Base-by-base conservation (phyloP, 2,113 vertebrate species). In the Myrmecobius fasciatus region DNA sequence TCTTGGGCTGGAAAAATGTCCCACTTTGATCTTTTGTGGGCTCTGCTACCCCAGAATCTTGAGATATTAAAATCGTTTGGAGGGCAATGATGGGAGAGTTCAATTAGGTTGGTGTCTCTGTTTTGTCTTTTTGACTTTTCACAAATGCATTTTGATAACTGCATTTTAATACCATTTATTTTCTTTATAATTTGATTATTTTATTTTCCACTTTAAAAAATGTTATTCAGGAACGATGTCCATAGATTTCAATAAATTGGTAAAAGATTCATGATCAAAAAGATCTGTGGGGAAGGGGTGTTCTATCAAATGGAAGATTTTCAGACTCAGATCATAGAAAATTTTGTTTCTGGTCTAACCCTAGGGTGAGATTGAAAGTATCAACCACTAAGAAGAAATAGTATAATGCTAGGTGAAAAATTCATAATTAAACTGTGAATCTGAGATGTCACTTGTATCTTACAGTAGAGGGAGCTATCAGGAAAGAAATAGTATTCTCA, bases 401-500 rank as follows among this genome's bases (percentile, higher is more conserved):
- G 31, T 1, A 67, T 67, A 36, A 75, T 75, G 0, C n/a, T 83
- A 43, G 20, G 0, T 75, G 36, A 5, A 75, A 43, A 43, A 83
- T 43, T 43, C 36, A 24, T 83, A 43, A 83, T 43, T 83, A 43
- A 43, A 43, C 43, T 43, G 20, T 43, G 20, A 24, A 83, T 43
- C 67, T 43, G 67, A 83, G 5, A 43, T 24, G 1, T 83, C 67
- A 43, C n/a, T 22, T 43, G n/a, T 83, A 6, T 43, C 67, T 67
- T 17, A 67, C 12, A 36, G 31, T 67, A 43, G 36, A 83, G n/a
- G 67, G 17, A 83, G 67, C 67, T 24, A 91, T 90, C 91, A 90
- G 8, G 11, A 93, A 97, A 95, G 51, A 93, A 91, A 53, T 3
- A 43, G 0, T 67, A 75, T 56, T 47, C 95, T 93, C 25, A 92